Evolutionary conservation across 92 coral and sea anemone genomes (phyloP).

Genomic region (Actinernus sp.): DNA sequence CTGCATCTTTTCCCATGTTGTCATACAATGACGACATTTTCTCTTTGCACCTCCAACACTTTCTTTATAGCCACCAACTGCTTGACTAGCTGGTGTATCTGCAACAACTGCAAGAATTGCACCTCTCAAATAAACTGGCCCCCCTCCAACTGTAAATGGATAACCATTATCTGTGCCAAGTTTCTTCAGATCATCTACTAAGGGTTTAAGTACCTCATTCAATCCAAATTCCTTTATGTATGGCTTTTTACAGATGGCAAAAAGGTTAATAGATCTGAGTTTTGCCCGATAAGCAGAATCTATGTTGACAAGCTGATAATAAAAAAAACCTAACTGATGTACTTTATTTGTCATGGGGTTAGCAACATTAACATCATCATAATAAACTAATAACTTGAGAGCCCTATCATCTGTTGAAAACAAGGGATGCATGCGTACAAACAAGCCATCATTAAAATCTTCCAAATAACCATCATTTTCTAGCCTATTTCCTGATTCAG

Average conservation of each 20-base stretch:
- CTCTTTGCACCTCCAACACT: constrained; percentile 23
- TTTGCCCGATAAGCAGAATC: constrained; percentile 12
- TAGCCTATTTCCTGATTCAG: constrained; percentile 1
- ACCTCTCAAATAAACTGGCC: constrained; percentile 13
- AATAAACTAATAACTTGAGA: constrained; percentile 23
- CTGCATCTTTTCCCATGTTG: constrained; percentile 18
- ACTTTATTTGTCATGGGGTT: constrained; percentile 34
- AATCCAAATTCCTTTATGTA: constrained; percentile 18
- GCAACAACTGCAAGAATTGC: constrained; percentile 26
- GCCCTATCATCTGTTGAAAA: constrained; percentile 39
- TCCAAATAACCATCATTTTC: constrained; percentile 1
- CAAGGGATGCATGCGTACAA: constrained; percentile 21
- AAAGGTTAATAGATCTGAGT: constrained; percentile 19
- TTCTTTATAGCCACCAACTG: constrained; percentile 31
- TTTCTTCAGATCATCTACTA: constrained; percentile 25
- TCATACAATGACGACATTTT: constrained; percentile 35
- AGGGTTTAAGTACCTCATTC: constrained; percentile 21
- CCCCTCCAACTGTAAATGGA: constrained; percentile 14
- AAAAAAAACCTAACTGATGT: constrained; percentile 16
- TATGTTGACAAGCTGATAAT: too few species aligned
- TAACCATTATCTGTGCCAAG: constrained; percentile 23
- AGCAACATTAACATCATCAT: constrained; percentile 40
- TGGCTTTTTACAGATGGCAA: constrained; percentile 19
- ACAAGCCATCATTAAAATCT: constrained; percentile 30
- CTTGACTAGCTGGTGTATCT: constrained; percentile 33